These are phyloP conservation scores for Ptiloglossa arizonensis DNA, from an alignment of 1,140 invertebrate species.

Conservation along the genomic window DNA sequence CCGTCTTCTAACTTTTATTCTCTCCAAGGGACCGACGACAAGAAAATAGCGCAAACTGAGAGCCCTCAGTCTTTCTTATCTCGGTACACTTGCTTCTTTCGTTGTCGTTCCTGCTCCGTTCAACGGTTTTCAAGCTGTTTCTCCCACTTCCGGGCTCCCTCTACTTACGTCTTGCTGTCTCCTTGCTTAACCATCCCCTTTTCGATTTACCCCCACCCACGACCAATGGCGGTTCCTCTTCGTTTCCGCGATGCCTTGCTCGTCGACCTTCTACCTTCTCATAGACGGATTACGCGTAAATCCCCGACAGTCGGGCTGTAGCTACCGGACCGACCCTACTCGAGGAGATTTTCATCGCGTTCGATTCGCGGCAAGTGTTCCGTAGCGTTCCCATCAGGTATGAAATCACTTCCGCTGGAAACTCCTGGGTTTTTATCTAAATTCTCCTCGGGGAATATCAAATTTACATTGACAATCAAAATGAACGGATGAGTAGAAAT, in stretches of 20 bases:
- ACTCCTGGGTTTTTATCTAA: slow-evolving; percentile 56
- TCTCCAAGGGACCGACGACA: slow-evolving; percentile 68
- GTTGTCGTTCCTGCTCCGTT: not conserved
- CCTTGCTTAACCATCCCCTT: not conserved
- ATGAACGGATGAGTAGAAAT: too few species aligned
- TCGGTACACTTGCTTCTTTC: slow-evolving; percentile 56
- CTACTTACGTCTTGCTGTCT: not conserved
- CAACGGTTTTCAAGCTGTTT: not conserved
- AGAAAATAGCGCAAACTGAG: slow-evolving; percentile 72
- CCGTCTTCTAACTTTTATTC: slow-evolving; percentile 73
- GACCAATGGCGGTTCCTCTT: not conserved
- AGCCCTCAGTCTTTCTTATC: slow-evolving; percentile 61
- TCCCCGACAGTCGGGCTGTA: slow-evolving; percentile 49
- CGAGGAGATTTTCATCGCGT: slow-evolving; percentile 61
- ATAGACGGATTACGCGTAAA: slow-evolving; percentile 55
- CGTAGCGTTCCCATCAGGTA: too few species aligned
- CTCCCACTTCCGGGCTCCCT: too few species aligned
- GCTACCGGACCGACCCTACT: slow-evolving; percentile 36
- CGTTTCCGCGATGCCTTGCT: slow-evolving; percentile 35
- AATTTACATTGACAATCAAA: too few species aligned
- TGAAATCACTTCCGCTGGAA: slow-evolving; percentile 57
- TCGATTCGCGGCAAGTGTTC: slow-evolving; percentile 64
- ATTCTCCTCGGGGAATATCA: too few species aligned
- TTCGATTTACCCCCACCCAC: not conserved
- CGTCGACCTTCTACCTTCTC: slow-evolving; percentile 59